Evolutionary conservation across 1,140 invertebrate genomes (phyloP).

Genomic region (Polypedilum pembai): DNA sequence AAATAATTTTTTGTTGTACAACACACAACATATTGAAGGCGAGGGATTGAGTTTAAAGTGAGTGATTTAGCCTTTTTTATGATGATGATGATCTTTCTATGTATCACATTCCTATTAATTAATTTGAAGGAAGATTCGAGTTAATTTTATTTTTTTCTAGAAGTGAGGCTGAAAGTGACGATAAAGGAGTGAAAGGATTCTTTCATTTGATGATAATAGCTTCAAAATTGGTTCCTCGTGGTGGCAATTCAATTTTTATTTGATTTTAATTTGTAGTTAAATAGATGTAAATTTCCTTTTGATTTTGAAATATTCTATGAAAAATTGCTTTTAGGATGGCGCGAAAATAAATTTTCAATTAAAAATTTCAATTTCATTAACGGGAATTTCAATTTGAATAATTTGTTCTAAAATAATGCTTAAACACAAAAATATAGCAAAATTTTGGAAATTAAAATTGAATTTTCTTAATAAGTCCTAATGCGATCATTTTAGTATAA

Average conservation of each 20-base stretch:
- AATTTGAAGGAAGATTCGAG: neutral
- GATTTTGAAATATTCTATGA: neutral
- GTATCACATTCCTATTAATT: conserved; percentile 18
- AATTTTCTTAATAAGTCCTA: too few relatives aligned
- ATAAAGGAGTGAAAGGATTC: neutral
- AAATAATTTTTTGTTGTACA: conserved; percentile 9
- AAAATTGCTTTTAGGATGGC: too few relatives aligned
- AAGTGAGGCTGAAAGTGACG: neutral
- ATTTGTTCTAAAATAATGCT: too few relatives aligned
- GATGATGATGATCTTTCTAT: conserved; percentile 4
- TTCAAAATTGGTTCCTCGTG: neutral
- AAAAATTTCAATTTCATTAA: too few relatives aligned
- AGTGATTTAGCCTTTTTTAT: conserved; percentile 18
- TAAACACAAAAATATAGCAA: too few relatives aligned
- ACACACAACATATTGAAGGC: conserved; percentile 21
- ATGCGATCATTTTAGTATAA: too few relatives aligned
- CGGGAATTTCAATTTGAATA: too few relatives aligned
- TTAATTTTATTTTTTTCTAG: neutral
- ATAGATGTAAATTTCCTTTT: neutral
- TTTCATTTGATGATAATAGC: neutral
- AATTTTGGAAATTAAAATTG: too few relatives aligned
- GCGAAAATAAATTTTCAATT: too few relatives aligned
- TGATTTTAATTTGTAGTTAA: too few relatives aligned
- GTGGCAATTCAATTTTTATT: neutral
- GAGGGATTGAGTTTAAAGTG: conserved; percentile 12